Percentiles rank a stretch among this genome's conserved stretches.
phyloP scores from a whole-genome alignment of 92 coral and sea anemone genomes.

The Paramuricea clavata region DNA sequence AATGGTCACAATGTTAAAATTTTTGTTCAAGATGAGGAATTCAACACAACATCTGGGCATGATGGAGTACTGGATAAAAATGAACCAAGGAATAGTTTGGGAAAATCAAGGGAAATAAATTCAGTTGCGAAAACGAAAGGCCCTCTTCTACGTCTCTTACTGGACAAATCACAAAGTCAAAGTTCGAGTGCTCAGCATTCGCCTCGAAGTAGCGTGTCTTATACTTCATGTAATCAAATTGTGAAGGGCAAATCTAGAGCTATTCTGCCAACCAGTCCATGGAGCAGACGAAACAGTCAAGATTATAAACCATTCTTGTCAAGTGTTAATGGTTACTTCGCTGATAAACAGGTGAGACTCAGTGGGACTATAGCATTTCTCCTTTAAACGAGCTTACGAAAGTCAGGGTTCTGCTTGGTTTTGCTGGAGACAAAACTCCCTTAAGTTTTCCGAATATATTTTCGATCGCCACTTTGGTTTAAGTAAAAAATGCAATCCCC shows the following conservation, averaged over 20 bases:
- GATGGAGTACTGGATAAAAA: neutral
- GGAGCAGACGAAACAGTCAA: too few species aligned
- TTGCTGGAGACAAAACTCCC: too few species aligned
- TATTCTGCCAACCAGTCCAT: neutral
- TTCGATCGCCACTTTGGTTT: too few species aligned
- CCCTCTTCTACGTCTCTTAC: constrained; percentile 2
- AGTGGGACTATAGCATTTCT: too few species aligned
- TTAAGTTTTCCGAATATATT: too few species aligned
- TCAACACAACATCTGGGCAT: neutral
- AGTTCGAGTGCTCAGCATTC: neutral
- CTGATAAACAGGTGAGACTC: neutral
- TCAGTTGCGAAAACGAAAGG: neutral
- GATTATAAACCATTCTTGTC: neutral
- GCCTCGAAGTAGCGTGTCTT: neutral
- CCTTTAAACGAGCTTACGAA: neutral
- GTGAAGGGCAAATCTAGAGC: neutral
- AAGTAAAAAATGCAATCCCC: too few species aligned
- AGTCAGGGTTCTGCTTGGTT: neutral
- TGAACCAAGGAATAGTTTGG: neutral
- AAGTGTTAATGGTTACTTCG: constrained; percentile 1
- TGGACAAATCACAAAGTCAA: neutral
- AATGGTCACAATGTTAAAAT: neutral
- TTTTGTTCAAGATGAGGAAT: neutral
- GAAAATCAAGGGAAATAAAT: neutral
- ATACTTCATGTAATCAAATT: constrained; percentile 1